These are phyloP conservation scores for Eurypyga helias DNA, from an alignment of 2,113 vertebrate species.

Conservation along the genomic window DNA sequence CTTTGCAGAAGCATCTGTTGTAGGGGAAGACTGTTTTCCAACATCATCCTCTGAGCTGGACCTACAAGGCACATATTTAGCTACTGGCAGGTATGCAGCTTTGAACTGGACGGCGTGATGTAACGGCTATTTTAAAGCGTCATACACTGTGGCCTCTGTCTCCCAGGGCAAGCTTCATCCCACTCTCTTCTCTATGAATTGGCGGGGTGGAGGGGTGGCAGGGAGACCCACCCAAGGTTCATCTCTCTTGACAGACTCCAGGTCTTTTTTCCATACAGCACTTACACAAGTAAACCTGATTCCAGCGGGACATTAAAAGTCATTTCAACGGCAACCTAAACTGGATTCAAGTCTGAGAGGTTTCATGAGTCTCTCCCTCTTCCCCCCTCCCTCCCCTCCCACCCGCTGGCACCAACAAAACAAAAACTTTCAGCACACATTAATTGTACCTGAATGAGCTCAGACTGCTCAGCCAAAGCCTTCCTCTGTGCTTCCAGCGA, in stretches of 20 bases:
- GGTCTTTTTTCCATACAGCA: not conserved
- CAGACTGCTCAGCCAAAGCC: conserved; percentile 84
- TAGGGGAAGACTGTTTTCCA: not conserved
- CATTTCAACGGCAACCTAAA: conserved; percentile 7
- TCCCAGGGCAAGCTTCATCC: not conserved
- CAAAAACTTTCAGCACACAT: not conserved
- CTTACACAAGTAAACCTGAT: not conserved
- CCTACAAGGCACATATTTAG: not conserved
- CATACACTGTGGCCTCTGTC: not conserved
- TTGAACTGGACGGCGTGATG: not conserved
- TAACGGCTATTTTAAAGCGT: not conserved
- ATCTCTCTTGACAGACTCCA: not conserved
- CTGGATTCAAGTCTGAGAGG: not conserved
- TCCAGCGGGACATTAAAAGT: not conserved
- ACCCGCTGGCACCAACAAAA: not conserved
- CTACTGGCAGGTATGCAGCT: not conserved
- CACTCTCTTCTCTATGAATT: not conserved
- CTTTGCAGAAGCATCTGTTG: not conserved
- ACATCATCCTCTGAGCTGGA: not conserved
- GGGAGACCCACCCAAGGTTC: not conserved
- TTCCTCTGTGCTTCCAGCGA: conserved; percentile 88
- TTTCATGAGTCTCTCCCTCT: not conserved
- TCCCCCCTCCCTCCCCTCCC: not conserved
- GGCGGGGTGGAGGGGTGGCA: not conserved
- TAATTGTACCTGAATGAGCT: conserved; percentile 82